These are phyloP conservation scores for Australoheros scitulus DNA, from an alignment of 2,113 vertebrate species.

Conservation along the genomic window DNA sequence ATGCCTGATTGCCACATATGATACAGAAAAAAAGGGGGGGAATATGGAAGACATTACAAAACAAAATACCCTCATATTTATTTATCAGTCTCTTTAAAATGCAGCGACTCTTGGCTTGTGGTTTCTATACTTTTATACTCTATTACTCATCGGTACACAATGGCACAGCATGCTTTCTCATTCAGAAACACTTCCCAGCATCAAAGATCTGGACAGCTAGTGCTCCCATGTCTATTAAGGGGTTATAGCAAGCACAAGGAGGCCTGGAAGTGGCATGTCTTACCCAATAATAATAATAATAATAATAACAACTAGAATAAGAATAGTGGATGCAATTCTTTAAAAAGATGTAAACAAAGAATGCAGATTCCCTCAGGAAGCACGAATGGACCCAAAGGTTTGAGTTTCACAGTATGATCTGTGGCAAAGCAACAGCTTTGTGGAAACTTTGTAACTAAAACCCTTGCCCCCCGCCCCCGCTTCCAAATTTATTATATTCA, in stretches of 20 bases:
- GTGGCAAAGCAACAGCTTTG: not conserved
- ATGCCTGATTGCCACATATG: slow-evolving; percentile 32
- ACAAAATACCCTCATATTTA: slow-evolving; percentile 30
- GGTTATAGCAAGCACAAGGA: slow-evolving; percentile 30
- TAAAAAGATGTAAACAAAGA: slow-evolving; percentile 60
- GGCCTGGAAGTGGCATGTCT: not conserved
- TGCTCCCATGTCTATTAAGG: slow-evolving; percentile 6
- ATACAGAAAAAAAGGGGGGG: not conserved
- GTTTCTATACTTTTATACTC: not conserved
- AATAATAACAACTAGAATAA: not conserved
- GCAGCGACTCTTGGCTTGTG: slow-evolving; percentile 24
- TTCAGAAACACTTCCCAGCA: slow-evolving; percentile 49
- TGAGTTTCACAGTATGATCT: slow-evolving; percentile 27
- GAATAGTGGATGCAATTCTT: not conserved
- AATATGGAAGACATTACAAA: slow-evolving; percentile 50
- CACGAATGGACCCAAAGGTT: slow-evolving; percentile 39
- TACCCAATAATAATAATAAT: not conserved
- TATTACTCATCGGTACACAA: slow-evolving; percentile 20
- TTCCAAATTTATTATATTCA: not conserved
- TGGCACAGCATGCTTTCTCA: slow-evolving; percentile 36
- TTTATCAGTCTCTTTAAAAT: slow-evolving; percentile 22
- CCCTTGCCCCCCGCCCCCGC: too few species aligned
- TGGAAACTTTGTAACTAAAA: not conserved
- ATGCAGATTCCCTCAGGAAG: slow-evolving; percentile 57
- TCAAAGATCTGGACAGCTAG: slow-evolving; percentile 30